Evolutionary conservation across 1,140 invertebrate genomes (phyloP), one percentile per base, ranked within the genome.

Genomic region (Drosophila hydei): DNA sequence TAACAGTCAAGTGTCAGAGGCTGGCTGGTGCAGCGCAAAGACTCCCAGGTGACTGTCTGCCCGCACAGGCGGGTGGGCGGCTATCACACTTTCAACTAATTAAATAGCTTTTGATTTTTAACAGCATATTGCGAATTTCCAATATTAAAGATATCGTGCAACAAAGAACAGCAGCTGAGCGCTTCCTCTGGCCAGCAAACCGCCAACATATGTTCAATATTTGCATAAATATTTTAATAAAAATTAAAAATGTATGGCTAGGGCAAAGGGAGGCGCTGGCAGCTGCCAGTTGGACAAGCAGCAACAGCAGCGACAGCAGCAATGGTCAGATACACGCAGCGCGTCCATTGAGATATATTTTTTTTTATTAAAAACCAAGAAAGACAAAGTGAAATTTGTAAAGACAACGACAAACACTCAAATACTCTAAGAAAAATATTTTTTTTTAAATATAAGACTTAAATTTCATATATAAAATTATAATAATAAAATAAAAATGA

Each of bases 221-320:
- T 87, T 87, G 81, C 81, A 87, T 87, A 87, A 87, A 87, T 87
- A 87, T 87, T 88, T 87, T 88, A 81, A 87, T 88, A 87, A 87
- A 81, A 87, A 87, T 87, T 87, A 87, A 88, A 87, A 87, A 87
- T 78, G 78, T 88, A 87, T 88, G 76, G 51, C 63, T 69, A 77
- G 72, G 52, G 69, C 64, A 68, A 61, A 63, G 60, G 55, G 16
- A 11, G 48, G 18, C 16, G 42, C 21, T 23, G 21, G 2, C 21
- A 23, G 21, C 21, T 23, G 21, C 21, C 21, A 23, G 21, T 23
- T 23, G 21, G 21, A n/a, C 21, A 19, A 12, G 12, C 5, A 27
- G 11, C 48, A 60, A 19, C 33, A 65, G 30, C 58, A 72, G 16
- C 40, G n/a, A n/a, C n/a, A 58, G 16, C 55, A 36, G 21, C 47